These are phyloP conservation scores for Dicrostonyx torquatus DNA, from an alignment of 2,797 vertebrate species.

Conservation along the genomic window DNA sequence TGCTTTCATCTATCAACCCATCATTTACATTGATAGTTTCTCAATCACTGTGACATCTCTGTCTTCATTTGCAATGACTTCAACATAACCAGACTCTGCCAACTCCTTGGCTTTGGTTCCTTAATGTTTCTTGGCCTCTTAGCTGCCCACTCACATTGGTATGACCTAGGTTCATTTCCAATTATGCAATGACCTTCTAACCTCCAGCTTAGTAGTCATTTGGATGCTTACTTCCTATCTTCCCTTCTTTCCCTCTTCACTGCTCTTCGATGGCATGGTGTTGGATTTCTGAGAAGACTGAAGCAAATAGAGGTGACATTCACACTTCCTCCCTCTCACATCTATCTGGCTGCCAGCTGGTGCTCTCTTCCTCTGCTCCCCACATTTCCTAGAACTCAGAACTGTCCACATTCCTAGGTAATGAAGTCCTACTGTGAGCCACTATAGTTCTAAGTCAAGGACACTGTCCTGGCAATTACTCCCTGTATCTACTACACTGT, in stretches of 20 bases:
- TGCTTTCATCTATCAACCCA: not conserved
- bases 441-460: not conserved
- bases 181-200: not conserved
- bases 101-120: not conserved
- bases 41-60: not conserved
- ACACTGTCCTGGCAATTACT: not conserved
- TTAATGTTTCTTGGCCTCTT: not conserved
- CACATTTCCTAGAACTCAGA: not conserved
- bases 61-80: not conserved
- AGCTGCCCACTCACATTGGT: not conserved
- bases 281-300: not conserved
- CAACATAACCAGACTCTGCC: not conserved
- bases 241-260: not conserved
- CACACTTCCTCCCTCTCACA: not conserved
- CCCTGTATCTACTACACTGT: not conserved
- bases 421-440: not conserved
- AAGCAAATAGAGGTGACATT: not conserved
- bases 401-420: not conserved
- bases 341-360: not conserved
- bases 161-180: not conserved
- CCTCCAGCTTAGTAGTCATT: not conserved
- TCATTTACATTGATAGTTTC: not conserved
- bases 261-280: not conserved
- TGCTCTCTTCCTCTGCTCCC: not conserved
- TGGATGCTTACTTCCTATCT: not conserved